These are phyloP conservation scores for Nasonia oneida DNA, from an alignment of 2,888 invertebrate genomes.

Conservation along the genomic window DNA sequence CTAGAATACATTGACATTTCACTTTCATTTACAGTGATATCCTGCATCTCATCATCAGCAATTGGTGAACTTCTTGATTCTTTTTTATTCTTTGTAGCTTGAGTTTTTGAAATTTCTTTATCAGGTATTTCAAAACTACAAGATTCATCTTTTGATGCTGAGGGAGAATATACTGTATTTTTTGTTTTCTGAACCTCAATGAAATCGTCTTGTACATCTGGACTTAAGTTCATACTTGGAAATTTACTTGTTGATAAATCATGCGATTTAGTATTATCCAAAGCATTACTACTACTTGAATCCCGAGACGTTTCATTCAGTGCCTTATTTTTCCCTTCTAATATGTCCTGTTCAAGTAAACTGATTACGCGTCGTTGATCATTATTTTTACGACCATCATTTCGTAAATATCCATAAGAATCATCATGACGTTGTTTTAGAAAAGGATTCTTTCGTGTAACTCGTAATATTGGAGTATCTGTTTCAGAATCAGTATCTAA, in stretches of 20 bases:
- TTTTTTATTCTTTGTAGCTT: conserved; percentile 10
- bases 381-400: conserved; percentile 15
- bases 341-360: conserved; percentile 51
- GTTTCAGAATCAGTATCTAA: conserved; percentile 66
- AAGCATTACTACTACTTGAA: background rate
- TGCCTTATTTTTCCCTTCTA: conserved; percentile 22
- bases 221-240: conserved; percentile 4
- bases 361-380: conserved; percentile 37
- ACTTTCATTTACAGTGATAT: conserved; percentile 35
- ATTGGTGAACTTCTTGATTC: background rate
- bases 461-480: conserved; percentile 59
- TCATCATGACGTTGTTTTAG: conserved; percentile 46
- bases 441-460: conserved; percentile 69
- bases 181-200: background rate
- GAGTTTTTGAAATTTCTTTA: background rate
- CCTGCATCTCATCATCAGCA: conserved; percentile 41
- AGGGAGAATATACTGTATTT: background rate
- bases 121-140: background rate
- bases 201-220: background rate
- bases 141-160: background rate
- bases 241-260: conserved; percentile 3
- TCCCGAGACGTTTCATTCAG: background rate
- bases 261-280: background rate
- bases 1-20: conserved; percentile 72
- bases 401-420: conserved; percentile 45